These are phyloP conservation scores for Pangasius larnaudii DNA, from an alignment of 2,797 vertebrate species.

Conservation along the genomic window DNA sequence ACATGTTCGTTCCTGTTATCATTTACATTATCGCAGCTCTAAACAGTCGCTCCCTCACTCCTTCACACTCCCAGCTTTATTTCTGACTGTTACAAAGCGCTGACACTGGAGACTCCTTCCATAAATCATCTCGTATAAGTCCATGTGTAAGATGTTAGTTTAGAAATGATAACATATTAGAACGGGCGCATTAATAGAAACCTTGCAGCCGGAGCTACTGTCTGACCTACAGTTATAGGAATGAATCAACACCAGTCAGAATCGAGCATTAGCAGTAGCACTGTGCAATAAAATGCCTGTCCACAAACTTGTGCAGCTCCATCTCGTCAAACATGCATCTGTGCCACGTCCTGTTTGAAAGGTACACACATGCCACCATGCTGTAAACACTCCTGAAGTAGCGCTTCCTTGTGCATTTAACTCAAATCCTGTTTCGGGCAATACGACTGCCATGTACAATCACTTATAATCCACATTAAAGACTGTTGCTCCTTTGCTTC, in stretches of 20 bases:
- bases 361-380: conserved; percentile 45
- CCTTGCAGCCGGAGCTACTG: background rate
- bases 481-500: conserved; percentile 52
- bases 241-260: background rate
- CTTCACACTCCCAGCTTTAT: background rate
- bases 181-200: background rate
- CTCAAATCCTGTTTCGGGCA: conserved; percentile 58
- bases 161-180: background rate
- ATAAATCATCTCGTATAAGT: background rate
- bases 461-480: conserved; percentile 52
- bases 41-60: background rate
- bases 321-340: conserved; percentile 1
- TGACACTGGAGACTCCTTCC: background rate
- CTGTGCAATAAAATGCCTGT: background rate
- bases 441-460: conserved; percentile 57
- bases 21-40: background rate
- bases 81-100: background rate
- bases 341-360: background rate
- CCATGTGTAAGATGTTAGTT: background rate
- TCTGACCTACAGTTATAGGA: background rate
- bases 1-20: background rate
- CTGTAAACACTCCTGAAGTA: conserved; percentile 64
- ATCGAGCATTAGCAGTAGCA: background rate
- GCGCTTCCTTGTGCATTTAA: conserved; percentile 60
- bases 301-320: background rate